A percentile compares a stretch with the other conserved stretches of the same genome.
Evolutionary conservation across 2,113 vertebrate species (phyloP).

Genomic region (Noturus placidus): DNA sequence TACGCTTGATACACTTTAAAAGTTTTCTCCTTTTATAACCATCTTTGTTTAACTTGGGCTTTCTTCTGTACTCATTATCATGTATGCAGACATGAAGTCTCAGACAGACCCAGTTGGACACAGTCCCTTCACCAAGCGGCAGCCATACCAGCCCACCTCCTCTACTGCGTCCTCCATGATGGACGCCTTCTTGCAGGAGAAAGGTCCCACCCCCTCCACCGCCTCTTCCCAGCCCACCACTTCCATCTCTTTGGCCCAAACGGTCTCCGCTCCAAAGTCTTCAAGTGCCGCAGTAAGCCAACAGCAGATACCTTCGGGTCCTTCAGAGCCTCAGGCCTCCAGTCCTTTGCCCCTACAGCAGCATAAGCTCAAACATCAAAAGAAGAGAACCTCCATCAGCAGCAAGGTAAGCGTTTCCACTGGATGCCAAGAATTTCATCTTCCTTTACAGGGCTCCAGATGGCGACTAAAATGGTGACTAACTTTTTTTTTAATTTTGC

Average conservation of each 20-base stretch:
- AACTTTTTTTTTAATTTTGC: no score
- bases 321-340: conserved; percentile 90
- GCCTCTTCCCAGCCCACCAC: conserved; percentile 73
- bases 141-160: conserved; percentile 81
- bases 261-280: conserved; percentile 73
- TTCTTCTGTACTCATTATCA: background rate
- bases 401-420: conserved; percentile 79
- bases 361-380: conserved; percentile 94
- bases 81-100: conserved; percentile 82
- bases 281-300: conserved; percentile 68
- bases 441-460: background rate
- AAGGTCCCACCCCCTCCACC: conserved; percentile 69
- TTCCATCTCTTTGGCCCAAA: conserved; percentile 69
- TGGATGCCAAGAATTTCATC: background rate
- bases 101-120: conserved; percentile 81
- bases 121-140: conserved; percentile 87
- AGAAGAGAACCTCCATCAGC: conserved; percentile 89
- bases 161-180: conserved; percentile 84
- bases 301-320: conserved; percentile 86
- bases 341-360: conserved; percentile 95
- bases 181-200: conserved; percentile 94
- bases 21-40: background rate
- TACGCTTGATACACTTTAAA: background rate
- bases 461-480: no score
- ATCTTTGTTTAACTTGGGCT: background rate